phyloP scores from a whole-genome alignment of 2,113 vertebrate genomes.

The Aepyceros melampus region DNA sequence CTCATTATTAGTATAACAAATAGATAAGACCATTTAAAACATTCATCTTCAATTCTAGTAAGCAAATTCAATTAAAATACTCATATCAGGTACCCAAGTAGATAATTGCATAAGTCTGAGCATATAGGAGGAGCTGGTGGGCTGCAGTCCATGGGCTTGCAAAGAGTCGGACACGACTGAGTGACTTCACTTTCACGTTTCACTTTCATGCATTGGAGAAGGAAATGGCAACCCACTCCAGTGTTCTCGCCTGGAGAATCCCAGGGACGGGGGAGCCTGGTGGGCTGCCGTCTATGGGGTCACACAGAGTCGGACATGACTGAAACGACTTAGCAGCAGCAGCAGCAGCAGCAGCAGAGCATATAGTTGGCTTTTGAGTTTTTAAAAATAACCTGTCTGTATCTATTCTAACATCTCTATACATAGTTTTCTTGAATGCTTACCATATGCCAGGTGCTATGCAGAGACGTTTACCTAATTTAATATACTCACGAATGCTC shows the following conservation, averaged over 20 bases:
- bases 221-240: too few species aligned
- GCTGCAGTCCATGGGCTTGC: too few species aligned
- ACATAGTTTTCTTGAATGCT: background rate
- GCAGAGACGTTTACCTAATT: background rate
- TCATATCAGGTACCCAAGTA: background rate
- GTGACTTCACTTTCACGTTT: too few species aligned
- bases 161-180: too few species aligned
- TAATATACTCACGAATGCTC: background rate
- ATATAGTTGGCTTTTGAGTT: background rate
- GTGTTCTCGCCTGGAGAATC: too few species aligned
- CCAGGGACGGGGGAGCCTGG: too few species aligned
- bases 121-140: background rate
- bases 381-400: background rate
- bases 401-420: background rate
- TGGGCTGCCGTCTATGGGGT: too few species aligned
- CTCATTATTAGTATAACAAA: background rate
- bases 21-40: conserved; percentile 25
- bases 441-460: background rate
- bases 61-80: background rate
- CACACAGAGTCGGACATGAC: too few species aligned
- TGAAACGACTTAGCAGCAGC: too few species aligned
- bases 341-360: background rate
- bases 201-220: too few species aligned
- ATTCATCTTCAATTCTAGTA: background rate
- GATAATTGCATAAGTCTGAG: background rate